Conservation (phyloP, 2,797 vertebrate genomes). For the Pipistrellus nathusii region DNA sequence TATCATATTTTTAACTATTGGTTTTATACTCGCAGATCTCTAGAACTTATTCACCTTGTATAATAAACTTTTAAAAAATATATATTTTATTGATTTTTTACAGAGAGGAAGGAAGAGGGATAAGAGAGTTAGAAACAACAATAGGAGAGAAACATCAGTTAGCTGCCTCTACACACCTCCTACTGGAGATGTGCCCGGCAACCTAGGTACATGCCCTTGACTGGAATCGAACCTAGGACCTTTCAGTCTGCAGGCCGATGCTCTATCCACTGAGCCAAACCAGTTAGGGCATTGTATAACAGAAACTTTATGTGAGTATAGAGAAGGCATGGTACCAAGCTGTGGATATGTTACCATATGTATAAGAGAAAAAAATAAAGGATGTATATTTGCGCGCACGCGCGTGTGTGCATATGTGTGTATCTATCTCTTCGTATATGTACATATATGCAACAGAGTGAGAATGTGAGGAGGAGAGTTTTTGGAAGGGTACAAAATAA, state of each 20-base stretch:
- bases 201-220: too few species aligned
- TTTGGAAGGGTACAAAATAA: slow-evolving; percentile 34
- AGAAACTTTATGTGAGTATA: slow-evolving; percentile 18
- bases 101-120: too few species aligned
- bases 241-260: too few species aligned
- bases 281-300: background rate
- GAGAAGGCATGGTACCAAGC: background rate
- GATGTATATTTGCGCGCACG: background rate
- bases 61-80: background rate
- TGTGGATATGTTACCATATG: background rate
- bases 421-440: background rate
- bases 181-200: too few species aligned
- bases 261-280: too few species aligned
- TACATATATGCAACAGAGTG: background rate
- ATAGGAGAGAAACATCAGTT: too few species aligned
- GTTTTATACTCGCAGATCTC: background rate
- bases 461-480: background rate
- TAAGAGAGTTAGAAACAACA: too few species aligned
- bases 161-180: too few species aligned
- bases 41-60: background rate
- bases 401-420: background rate
- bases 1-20: background rate
- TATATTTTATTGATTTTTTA: too few species aligned
- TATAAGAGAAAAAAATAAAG: slow-evolving; percentile 48
- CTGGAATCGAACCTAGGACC: too few species aligned